Conservation (phyloP, 2,888 invertebrate genomes). For the Trissoscelio sp. region DNA sequence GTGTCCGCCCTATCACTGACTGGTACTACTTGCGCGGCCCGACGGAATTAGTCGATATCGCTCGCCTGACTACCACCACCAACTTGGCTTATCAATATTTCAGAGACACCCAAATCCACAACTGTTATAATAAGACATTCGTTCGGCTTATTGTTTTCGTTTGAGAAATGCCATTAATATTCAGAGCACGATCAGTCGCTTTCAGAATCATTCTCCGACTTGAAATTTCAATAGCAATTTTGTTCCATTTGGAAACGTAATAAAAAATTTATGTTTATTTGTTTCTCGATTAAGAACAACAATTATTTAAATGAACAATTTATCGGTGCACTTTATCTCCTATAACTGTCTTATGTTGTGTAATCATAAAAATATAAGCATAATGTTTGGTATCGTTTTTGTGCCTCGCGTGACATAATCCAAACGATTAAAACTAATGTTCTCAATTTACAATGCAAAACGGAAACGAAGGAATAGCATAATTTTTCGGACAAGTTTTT, state of each 20-base stretch:
- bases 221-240: too few species aligned
- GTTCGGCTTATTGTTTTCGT: background rate
- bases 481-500: too few species aligned
- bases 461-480: background rate
- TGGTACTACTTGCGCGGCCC: slow-evolving; percentile 62
- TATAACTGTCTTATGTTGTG: too few species aligned
- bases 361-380: background rate
- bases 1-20: slow-evolving; percentile 56
- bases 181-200: too few species aligned
- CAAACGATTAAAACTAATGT: background rate
- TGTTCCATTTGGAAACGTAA: too few species aligned
- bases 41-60: slow-evolving; percentile 60
- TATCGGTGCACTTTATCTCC: too few species aligned
- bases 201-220: too few species aligned
- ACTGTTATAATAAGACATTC: background rate
- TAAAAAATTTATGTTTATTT: too few species aligned
- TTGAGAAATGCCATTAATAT: background rate
- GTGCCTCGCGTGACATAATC: background rate
- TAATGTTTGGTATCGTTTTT: background rate
- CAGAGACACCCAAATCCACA: slow-evolving; percentile 12
- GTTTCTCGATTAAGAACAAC: too few species aligned
- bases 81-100: slow-evolving; percentile 34
- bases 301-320: too few species aligned
- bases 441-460: background rate
- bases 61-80: slow-evolving; percentile 20